Conservation (phyloP, 2,113 vertebrate genomes). For the Paratilapia polleni region DNA sequence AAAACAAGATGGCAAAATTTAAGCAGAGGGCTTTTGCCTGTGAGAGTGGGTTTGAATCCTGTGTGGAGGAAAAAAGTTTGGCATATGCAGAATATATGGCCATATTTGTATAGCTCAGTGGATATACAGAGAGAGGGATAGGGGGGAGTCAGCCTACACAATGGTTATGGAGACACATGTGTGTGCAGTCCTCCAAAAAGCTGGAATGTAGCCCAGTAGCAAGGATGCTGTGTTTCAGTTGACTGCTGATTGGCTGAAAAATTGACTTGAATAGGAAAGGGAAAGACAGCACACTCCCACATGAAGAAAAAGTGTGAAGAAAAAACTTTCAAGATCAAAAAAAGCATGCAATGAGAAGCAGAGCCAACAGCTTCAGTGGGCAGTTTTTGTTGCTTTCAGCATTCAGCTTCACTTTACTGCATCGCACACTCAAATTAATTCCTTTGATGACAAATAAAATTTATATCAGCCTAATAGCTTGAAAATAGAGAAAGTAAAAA, state of each 20-base stretch:
- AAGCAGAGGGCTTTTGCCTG: neutral
- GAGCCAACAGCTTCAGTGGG: neutral
- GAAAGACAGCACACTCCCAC: neutral
- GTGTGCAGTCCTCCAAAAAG: neutral
- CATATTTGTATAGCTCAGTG: neutral
- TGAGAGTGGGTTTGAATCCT: neutral
- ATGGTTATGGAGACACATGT: neutral
- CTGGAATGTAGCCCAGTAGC: neutral
- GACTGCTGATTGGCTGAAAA: neutral
- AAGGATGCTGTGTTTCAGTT: neutral
- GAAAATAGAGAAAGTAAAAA: neutral
- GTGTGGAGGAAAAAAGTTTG: neutral
- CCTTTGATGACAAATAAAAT: neutral
- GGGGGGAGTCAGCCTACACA: neutral
- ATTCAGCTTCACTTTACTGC: neutral
- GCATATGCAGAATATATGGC: neutral
- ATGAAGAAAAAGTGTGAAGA: neutral
- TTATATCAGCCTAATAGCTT: neutral
- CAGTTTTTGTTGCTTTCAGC: neutral
- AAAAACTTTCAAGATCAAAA: neutral
- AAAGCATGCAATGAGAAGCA: neutral
- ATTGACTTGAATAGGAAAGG: neutral
- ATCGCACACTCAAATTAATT: neutral
- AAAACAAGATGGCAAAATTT: neutral
- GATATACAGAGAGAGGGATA: neutral